Evolutionary conservation across 2,797 vertebrate genomes (phyloP).

Genomic region (Pygocentrus nattereri): DNA sequence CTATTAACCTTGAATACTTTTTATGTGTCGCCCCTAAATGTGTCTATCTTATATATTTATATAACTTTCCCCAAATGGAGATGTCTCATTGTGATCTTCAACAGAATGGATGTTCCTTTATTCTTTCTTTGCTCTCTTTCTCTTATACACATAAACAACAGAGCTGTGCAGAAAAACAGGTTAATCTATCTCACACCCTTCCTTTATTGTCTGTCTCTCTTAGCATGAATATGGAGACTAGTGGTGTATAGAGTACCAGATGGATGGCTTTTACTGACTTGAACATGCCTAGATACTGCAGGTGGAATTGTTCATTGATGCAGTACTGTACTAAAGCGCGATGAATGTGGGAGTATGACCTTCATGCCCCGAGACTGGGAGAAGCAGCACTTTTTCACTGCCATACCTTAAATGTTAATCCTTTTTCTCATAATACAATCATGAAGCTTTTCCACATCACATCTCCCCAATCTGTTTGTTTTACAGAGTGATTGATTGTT

Average conservation of each 20-base stretch:
- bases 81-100: slow-evolving; percentile 28
- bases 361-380: slow-evolving; percentile 49
- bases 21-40: background rate
- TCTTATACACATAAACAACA: slow-evolving; percentile 1
- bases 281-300: slow-evolving; percentile 41
- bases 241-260: slow-evolving; percentile 12
- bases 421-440: slow-evolving; percentile 31
- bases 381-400: slow-evolving; percentile 71
- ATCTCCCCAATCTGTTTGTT: slow-evolving; percentile 24
- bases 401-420: slow-evolving; percentile 63
- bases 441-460: background rate
- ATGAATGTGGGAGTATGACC: slow-evolving; percentile 63
- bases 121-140: slow-evolving; percentile 5
- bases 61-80: slow-evolving; percentile 8
- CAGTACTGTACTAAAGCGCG: slow-evolving; percentile 60
- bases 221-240: slow-evolving; percentile 24
- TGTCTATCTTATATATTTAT: background rate
- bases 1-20: background rate
- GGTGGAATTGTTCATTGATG: slow-evolving; percentile 50
- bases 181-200: slow-evolving; percentile 37
- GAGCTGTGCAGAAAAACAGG: slow-evolving; percentile 43
- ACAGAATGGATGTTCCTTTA: slow-evolving; percentile 1
- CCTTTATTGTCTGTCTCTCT: slow-evolving; percentile 40
- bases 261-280: slow-evolving; percentile 36
- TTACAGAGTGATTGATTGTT: slow-evolving; percentile 1